Conservation (phyloP, 2,113 vertebrate genomes). For the Alethe diademata region DNA sequence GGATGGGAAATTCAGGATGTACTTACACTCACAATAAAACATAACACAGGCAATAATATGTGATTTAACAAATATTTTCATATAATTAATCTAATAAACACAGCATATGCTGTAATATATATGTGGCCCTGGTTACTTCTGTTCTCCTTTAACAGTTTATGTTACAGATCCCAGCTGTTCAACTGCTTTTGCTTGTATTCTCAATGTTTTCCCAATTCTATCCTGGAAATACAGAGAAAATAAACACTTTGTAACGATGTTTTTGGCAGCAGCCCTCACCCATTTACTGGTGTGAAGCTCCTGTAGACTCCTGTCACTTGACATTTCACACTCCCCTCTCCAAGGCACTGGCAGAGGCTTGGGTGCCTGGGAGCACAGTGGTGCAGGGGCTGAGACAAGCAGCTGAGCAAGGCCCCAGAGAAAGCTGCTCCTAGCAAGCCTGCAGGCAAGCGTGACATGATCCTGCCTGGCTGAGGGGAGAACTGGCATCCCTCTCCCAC, state of each 20-base stretch:
- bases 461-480: rapidly evolving
- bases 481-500: background rate
- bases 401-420: no score
- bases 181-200: background rate
- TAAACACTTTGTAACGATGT: background rate
- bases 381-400: rapidly evolving
- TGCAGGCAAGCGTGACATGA: background rate
- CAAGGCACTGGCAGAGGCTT: rapidly evolving
- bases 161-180: background rate
- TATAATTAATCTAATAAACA: background rate
- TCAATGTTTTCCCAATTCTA: background rate
- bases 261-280: background rate
- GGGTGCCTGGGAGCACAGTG: background rate
- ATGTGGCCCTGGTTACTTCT: background rate
- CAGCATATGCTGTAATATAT: background rate
- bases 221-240: background rate
- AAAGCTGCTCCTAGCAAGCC: background rate
- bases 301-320: rapidly evolving
- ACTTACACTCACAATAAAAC: background rate
- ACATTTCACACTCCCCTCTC: background rate
- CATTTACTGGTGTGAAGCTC: background rate
- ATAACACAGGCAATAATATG: background rate
- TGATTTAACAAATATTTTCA: background rate
- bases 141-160: background rate
- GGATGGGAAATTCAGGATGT: background rate